These are phyloP conservation scores for Poliocrania exsul DNA, from an alignment of 2,797 vertebrate species.

Conservation along the genomic window DNA sequence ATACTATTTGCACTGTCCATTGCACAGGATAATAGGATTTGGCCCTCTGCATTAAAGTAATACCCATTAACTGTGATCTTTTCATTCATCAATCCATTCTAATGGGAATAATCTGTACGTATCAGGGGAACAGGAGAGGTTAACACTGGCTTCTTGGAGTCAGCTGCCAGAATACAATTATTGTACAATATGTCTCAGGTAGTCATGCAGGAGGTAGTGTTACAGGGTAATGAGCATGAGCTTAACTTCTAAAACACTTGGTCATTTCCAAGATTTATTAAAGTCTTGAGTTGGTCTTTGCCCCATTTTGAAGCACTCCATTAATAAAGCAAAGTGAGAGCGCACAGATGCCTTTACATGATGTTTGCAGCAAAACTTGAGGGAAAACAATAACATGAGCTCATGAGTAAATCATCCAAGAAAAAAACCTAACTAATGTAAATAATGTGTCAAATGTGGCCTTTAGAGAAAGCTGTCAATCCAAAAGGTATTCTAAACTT, in stretches of 20 bases:
- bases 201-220: constrained; percentile 31
- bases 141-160: neutral
- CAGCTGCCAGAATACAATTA: constrained; percentile 35
- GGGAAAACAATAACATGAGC: neutral
- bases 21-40: constrained; percentile 54
- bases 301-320: constrained; percentile 28
- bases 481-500: neutral
- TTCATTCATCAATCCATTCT: constrained; percentile 57
- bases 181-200: constrained; percentile 3
- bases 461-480: neutral
- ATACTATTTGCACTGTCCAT: neutral
- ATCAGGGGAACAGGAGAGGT: constrained; percentile 12
- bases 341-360: neutral
- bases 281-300: neutral
- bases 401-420: neutral
- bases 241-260: constrained; percentile 31
- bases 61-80: constrained; percentile 62
- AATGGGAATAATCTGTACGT: constrained; percentile 44
- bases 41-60: constrained; percentile 43
- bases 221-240: constrained; percentile 50
- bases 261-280: constrained; percentile 48
- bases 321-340: constrained; percentile 33
- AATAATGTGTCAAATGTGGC: neutral
- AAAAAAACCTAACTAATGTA: neutral
- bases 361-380: neutral